Conservation (phyloP, 2,888 invertebrate species). For the Diogma glabrata region DNA sequence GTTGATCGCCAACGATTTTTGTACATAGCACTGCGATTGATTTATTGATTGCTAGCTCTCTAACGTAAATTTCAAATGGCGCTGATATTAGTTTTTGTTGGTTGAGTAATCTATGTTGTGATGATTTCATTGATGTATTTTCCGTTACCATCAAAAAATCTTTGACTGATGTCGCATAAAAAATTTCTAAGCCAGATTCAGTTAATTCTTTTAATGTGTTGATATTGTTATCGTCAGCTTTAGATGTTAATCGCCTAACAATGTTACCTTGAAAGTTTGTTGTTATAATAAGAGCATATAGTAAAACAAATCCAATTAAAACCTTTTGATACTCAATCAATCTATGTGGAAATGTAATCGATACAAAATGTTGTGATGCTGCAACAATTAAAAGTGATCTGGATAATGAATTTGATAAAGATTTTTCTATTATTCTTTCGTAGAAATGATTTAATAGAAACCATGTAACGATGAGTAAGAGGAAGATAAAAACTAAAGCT, state of each 20-base stretch:
- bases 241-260: neutral
- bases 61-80: neutral
- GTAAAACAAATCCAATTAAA: neutral
- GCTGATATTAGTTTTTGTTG: neutral
- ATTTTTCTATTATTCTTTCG: neutral
- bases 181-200: neutral
- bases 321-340: neutral
- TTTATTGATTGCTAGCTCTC: neutral
- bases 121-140: neutral
- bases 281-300: neutral
- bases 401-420: neutral
- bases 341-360: neutral
- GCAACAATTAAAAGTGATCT: neutral
- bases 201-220: neutral
- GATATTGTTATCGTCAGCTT: neutral
- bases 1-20: neutral
- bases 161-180: neutral
- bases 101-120: neutral
- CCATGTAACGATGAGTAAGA: conserved; percentile 4
- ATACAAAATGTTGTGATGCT: conserved; percentile 1
- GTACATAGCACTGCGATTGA: neutral
- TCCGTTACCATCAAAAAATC: neutral
- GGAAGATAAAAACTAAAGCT: neutral
- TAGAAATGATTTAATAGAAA: neutral
- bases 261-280: conserved; percentile 2